Evolutionary conservation across 2,797 vertebrate genomes (phyloP), one percentile per base, ranked within the genome.

Genomic region (Vultur gryphus): DNA sequence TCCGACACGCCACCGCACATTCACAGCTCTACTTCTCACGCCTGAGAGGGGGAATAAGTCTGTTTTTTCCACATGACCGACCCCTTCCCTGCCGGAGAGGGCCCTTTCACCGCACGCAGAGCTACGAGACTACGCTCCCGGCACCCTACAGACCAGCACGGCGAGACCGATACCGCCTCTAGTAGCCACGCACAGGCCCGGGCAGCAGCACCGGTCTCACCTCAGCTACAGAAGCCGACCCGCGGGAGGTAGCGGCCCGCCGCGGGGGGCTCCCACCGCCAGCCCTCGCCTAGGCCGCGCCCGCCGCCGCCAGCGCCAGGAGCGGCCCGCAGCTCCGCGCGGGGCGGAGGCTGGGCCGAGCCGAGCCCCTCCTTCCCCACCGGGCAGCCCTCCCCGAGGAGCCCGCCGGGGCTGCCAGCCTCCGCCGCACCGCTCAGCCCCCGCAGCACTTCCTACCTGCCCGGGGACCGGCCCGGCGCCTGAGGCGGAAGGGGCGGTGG

Each of bases 1-100:
- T 4, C 29, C 15, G 15, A 9, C 8, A 29, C 4, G 1, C 12
- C 57, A 6, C 29, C 44, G 4, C 54, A 12, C 44, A 1, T 13
- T 48, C 76, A 0, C 59, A 20, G 9, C 64, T 43, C 18, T 6
- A 3, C 41, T 39, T 20, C 49, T 41, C 55, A 31, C 7, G 3
- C 46, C 4, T 3, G 9, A 7, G 12, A 29, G 11, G 9, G 16
- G 3, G 11, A 4, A 11, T 33, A 61, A 15, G 5, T 4, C 41
- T 18, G 16, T 0, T 13, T 29, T 10, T 7, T 4, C 46, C 77
- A 7, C 29, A 21, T 1, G 8, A 21, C 35, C 20, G 20, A 44
- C 26, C 26, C 58, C 26, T 33, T 33, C 69, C 51, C 55, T 9
- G 46, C 39, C 39, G 25, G 29, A 4, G 43, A 11, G 16, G 31